These are phyloP conservation scores for Nilaparvata lugens DNA, from an alignment of 1,140 invertebrate genomes.

Conservation along the genomic window DNA sequence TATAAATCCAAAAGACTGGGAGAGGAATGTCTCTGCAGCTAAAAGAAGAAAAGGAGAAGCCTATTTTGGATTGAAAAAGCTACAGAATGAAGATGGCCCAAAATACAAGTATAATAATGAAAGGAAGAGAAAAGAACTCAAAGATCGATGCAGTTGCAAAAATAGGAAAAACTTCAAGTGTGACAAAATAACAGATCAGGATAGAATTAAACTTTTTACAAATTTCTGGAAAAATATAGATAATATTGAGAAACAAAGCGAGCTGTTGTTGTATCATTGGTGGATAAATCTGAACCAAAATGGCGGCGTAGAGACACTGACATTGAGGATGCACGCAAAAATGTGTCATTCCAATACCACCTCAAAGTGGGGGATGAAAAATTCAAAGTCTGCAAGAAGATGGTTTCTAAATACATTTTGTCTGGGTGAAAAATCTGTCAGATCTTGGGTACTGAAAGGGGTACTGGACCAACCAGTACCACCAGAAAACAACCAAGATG, in stretches of 20 bases:
- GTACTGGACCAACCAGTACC: background rate
- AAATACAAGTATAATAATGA: conserved; percentile 10
- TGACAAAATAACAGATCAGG: conserved; percentile 9
- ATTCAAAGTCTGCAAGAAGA: conserved; percentile 11
- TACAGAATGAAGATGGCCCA: background rate
- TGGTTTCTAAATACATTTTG: conserved; percentile 15
- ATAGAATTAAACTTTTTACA: conserved; percentile 10
- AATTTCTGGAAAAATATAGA: conserved; percentile 16
- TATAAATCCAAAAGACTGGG: conserved; percentile 10
- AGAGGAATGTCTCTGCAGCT: conserved; percentile 18
- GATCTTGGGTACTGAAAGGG: conserved; percentile 9
- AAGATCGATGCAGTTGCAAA: conserved; percentile 13
- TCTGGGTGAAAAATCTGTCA: conserved; percentile 13
- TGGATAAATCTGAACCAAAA: conserved; percentile 15
- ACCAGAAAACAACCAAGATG: no score
- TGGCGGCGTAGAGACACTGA: conserved; percentile 7
- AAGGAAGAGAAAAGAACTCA: conserved; percentile 13
- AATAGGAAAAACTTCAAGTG: conserved; percentile 9
- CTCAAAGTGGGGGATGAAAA: conserved; percentile 10
- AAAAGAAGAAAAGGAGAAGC: conserved; percentile 21
- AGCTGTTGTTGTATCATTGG: conserved; percentile 12
- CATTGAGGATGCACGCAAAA: conserved; percentile 9
- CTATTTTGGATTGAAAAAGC: conserved; percentile 17
- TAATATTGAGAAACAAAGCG: conserved; percentile 13
- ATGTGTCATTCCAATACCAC: conserved; percentile 12